Evolutionary conservation across 2,113 vertebrate species (phyloP).

Genomic region (Zosterops borbonicus): DNA sequence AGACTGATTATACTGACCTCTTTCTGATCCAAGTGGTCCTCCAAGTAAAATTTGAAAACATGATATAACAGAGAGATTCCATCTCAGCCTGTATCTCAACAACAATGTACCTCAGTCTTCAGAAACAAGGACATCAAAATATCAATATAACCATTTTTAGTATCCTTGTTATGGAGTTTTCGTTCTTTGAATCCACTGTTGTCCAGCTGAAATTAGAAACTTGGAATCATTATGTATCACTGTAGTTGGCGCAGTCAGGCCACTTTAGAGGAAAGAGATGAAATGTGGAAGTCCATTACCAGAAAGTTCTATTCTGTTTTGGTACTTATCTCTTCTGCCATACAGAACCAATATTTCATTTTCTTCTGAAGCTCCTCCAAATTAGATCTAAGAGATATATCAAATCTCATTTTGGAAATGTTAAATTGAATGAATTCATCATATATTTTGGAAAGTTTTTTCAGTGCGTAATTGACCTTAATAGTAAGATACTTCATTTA

Average conservation of each 20-base stretch:
- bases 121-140: not conserved
- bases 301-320: not conserved
- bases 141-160: not conserved
- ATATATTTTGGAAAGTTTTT: not conserved
- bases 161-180: accelerated
- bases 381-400: not conserved
- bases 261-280: not conserved
- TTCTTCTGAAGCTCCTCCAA: not conserved
- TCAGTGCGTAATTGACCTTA: not conserved
- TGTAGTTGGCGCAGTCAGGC: not conserved
- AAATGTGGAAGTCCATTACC: not conserved
- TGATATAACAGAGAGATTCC: not conserved
- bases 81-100: not conserved
- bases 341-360: not conserved
- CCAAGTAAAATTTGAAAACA: not conserved
- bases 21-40: not conserved
- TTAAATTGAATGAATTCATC: not conserved
- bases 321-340: not conserved
- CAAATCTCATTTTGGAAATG: not conserved
- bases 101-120: not conserved
- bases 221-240: not conserved
- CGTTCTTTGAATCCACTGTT: not conserved
- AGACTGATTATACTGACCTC: not conserved
- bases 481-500: not conserved
- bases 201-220: not conserved